phyloP scores from a whole-genome alignment of 2,888 invertebrate species.

The Mythimna ferrago region DNA sequence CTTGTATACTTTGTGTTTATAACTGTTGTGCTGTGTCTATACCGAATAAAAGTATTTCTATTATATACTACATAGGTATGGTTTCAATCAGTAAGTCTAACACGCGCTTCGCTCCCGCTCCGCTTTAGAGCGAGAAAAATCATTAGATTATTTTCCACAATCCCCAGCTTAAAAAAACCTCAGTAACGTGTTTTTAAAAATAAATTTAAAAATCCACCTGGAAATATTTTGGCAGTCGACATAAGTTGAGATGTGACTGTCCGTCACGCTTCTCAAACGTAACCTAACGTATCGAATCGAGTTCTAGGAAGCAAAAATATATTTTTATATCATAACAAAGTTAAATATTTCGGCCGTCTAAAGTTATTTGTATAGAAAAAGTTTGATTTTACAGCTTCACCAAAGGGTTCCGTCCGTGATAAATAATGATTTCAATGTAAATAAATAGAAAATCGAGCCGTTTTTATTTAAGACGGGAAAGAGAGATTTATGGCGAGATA shows the following conservation, averaged over 20 bases:
- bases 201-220: neutral
- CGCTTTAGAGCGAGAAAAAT: too few species aligned
- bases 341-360: conserved; percentile 28
- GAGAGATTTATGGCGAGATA: too few species aligned
- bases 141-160: too few species aligned
- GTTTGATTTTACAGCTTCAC: neutral
- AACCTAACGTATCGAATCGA: conserved; percentile 34
- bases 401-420: conserved; percentile 42
- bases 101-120: too few species aligned
- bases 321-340: conserved; percentile 13
- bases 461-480: too few species aligned
- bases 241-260: conserved; percentile 21
- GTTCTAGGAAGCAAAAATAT: conserved; percentile 44
- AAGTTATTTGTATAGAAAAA: conserved; percentile 1
- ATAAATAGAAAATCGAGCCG: too few species aligned
- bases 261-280: conserved; percentile 32
- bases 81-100: too few species aligned
- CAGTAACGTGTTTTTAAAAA: neutral
- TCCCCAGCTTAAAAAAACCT: neutral
- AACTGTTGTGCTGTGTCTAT: too few species aligned
- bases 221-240: conserved; percentile 7
- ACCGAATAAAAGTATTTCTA: too few species aligned
- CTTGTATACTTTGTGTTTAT: too few species aligned
- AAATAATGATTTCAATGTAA: too few species aligned
- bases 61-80: too few species aligned